Evolutionary conservation across 2,113 vertebrate genomes (phyloP).

Genomic region (Macheiramphus alcinus): DNA sequence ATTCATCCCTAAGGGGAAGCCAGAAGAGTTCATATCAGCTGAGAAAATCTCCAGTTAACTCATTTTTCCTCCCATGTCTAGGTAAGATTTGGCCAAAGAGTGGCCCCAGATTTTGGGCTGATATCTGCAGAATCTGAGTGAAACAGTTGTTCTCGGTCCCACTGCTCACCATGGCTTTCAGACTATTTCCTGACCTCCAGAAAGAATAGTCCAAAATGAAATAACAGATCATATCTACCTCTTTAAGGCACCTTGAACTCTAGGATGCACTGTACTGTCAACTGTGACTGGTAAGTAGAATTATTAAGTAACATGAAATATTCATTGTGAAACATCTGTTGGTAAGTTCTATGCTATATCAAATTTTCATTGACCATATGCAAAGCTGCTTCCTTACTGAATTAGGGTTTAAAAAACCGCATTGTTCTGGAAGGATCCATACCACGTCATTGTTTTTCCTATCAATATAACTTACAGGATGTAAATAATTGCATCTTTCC

Average conservation of each 20-base stretch:
- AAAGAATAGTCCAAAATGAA: not conserved
- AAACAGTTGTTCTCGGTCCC: not conserved
- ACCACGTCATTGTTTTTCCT: not conserved
- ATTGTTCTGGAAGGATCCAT: not conserved
- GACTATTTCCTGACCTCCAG: not conserved
- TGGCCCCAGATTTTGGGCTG: not conserved
- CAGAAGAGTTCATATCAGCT: not conserved
- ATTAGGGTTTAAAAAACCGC: not conserved
- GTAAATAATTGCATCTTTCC: not conserved
- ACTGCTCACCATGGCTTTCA: not conserved
- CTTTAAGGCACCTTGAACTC: not conserved
- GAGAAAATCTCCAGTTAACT: not conserved
- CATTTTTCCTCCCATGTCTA: not conserved
- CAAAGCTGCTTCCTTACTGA: conserved; percentile 9
- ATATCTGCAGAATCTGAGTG: not conserved
- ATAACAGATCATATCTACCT: not conserved
- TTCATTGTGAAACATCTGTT: conserved; percentile 49
- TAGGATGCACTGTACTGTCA: not conserved
- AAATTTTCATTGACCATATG: conserved; percentile 58
- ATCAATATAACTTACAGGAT: not conserved
- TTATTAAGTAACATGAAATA: conserved; percentile 55
- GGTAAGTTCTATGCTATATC: conserved; percentile 5
- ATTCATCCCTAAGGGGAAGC: not conserved
- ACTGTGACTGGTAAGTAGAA: not conserved
- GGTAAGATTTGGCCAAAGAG: not conserved